Percentiles rank a stretch among this genome's conserved stretches.
Evolutionary conservation across 2,113 vertebrate species (phyloP).

Genomic region (Albula goreensis): DNA sequence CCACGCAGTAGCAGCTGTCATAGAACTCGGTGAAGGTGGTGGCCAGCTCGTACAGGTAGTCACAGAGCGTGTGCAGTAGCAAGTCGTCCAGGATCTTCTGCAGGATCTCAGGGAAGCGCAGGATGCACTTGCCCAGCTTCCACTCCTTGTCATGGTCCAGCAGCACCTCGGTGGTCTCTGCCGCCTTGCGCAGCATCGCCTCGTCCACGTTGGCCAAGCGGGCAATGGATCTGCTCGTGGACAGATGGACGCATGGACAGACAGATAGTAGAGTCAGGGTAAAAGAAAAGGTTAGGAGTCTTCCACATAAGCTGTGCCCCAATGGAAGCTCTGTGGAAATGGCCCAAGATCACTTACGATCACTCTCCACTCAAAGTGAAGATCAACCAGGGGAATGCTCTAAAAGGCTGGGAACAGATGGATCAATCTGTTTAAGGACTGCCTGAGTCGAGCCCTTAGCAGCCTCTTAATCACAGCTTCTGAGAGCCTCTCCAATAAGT

Average conservation of each 20-base stretch:
- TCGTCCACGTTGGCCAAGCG: slow-evolving; percentile 85
- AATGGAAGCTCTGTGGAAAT: not conserved
- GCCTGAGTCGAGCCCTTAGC: too few relatives aligned
- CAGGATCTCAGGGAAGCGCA: slow-evolving; percentile 91
- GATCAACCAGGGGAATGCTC: too few relatives aligned
- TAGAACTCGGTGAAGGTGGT: slow-evolving; percentile 98
- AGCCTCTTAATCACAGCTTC: too few relatives aligned
- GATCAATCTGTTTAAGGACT: too few relatives aligned
- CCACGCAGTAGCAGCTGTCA: slow-evolving; percentile 95
- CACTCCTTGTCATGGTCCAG: slow-evolving; percentile 95
- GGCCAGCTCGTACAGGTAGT: slow-evolving; percentile 95
- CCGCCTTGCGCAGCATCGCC: slow-evolving; percentile 76
- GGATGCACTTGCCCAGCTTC: slow-evolving; percentile 90
- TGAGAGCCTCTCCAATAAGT: too few relatives aligned
- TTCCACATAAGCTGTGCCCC: not conserved
- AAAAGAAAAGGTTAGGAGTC: not conserved
- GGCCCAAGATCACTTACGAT: not conserved
- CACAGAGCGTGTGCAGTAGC: slow-evolving; percentile 87
- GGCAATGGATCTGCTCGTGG: slow-evolving; percentile 80
- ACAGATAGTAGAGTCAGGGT: not conserved
- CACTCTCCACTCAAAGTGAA: too few relatives aligned
- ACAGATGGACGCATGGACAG: not conserved
- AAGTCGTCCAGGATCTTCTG: slow-evolving; percentile 93
- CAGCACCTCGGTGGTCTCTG: slow-evolving; percentile 75
- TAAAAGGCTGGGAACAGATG: too few relatives aligned